Percentiles rank a stretch among this genome's conserved stretches.
Conservation (phyloP, 2,888 invertebrate species). For the Spodoptera picta region DNA sequence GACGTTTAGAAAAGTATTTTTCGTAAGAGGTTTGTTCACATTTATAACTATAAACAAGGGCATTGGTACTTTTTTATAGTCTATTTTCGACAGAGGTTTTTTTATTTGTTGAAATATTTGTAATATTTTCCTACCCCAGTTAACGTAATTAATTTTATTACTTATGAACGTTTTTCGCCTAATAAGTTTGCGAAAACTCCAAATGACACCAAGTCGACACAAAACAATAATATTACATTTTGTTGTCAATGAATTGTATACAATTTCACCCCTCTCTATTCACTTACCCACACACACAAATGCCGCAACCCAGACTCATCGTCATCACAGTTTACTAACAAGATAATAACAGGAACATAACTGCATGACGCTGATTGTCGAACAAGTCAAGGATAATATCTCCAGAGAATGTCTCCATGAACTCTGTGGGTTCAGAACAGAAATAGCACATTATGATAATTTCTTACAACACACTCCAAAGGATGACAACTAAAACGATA, state of each 20-base stretch:
- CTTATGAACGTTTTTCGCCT: too few relatives aligned
- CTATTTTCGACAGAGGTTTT: too few relatives aligned
- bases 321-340: slow-evolving; percentile 48
- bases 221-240: too few relatives aligned
- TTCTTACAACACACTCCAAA: slow-evolving; percentile 7
- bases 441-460: slow-evolving; percentile 24
- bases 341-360: slow-evolving; percentile 31
- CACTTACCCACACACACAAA: slow-evolving; percentile 14
- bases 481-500: slow-evolving; percentile 13
- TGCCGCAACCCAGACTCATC: slow-evolving; percentile 28
- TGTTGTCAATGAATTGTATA: too few relatives aligned
- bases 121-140: not conserved
- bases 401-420: too few relatives aligned
- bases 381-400: slow-evolving; percentile 31
- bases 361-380: slow-evolving; percentile 5
- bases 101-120: too few relatives aligned
- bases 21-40: not conserved
- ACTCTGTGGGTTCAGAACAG: slow-evolving; percentile 12
- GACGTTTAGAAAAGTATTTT: not conserved
- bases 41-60: not conserved
- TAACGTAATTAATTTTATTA: not conserved
- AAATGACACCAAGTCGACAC: too few relatives aligned
- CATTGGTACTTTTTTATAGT: not conserved
- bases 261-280: too few relatives aligned
- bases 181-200: not conserved